Conservation (phyloP, 1,140 invertebrate genomes). For the Drosophila jambulina region DNA sequence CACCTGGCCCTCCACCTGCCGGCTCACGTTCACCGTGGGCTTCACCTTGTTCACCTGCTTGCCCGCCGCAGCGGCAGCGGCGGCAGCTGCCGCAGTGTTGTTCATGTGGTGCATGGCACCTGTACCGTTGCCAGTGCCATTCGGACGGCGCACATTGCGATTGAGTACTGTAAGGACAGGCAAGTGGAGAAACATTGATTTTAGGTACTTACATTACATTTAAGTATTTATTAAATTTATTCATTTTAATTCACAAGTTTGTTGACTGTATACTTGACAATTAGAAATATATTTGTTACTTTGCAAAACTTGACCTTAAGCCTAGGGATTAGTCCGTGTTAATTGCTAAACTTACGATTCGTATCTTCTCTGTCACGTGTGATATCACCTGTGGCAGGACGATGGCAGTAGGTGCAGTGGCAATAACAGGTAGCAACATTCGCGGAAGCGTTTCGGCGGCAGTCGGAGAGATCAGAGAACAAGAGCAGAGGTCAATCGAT, state of each 20-base stretch:
- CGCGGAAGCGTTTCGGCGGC: constrained; percentile 29
- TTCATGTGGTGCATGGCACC: constrained; percentile 88
- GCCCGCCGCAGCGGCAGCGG: constrained; percentile 86
- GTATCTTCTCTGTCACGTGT: constrained; percentile 88
- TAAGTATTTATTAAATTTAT: background rate
- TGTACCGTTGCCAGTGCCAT: constrained; percentile 87
- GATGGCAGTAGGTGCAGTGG: constrained; percentile 12
- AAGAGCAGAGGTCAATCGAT: constrained; percentile 55
- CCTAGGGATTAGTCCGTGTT: background rate
- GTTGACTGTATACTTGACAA: background rate
- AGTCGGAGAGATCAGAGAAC: constrained; percentile 40
- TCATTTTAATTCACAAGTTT: background rate
- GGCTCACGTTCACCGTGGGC: constrained; percentile 89
- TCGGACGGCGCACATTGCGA: constrained; percentile 88
- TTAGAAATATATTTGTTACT: background rate
- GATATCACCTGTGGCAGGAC: constrained; percentile 86
- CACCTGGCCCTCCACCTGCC: constrained; percentile 87
- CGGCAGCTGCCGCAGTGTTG: constrained; percentile 78
- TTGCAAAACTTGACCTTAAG: background rate
- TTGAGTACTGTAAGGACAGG: constrained; percentile 87
- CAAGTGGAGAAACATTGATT: background rate
- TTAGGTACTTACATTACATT: background rate
- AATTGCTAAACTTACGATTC: constrained; percentile 86
- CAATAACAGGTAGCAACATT: constrained; percentile 20
- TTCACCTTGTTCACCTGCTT: constrained; percentile 95